These are phyloP conservation scores for Sycobia sp. DNA, from an alignment of 1,140 invertebrate species.

Conservation along the genomic window DNA sequence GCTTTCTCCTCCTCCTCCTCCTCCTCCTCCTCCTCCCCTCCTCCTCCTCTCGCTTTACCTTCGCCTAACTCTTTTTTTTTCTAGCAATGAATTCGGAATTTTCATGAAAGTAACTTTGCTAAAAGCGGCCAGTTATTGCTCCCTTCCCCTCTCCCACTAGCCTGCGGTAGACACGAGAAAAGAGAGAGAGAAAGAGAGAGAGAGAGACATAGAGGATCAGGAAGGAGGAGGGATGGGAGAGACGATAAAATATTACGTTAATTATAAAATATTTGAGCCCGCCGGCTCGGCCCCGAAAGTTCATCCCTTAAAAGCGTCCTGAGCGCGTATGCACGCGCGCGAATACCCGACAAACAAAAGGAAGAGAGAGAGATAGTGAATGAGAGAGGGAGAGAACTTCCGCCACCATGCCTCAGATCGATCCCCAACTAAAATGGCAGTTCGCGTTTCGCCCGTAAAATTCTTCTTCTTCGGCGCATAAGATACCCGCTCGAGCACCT, in stretches of 20 bases:
- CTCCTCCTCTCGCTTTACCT: too few relatives aligned
- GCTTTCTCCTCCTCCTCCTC: too few relatives aligned
- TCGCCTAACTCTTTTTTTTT: not conserved
- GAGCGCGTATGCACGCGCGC: not conserved
- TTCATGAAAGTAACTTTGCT: conserved; percentile 44
- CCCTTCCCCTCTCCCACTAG: not conserved
- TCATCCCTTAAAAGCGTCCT: conserved; percentile 28
- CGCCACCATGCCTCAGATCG: too few relatives aligned
- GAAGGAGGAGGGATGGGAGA: too few relatives aligned
- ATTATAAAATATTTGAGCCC: conserved; percentile 49
- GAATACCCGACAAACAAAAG: conserved; percentile 29
- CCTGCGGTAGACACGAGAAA: not conserved
- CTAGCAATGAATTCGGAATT: conserved; percentile 42
- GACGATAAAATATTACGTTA: conserved; percentile 52
- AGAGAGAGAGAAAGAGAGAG: too few relatives aligned
- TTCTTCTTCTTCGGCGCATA: conserved; percentile 10
- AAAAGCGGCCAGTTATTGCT: conserved; percentile 30
- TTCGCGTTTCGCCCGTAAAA: conserved; percentile 28
- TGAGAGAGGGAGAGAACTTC: not conserved
- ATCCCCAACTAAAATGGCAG: conserved; percentile 24
- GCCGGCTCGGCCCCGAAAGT: conserved; percentile 10
- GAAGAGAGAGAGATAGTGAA: too few relatives aligned
- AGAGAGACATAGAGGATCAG: too few relatives aligned
- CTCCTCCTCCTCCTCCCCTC: too few relatives aligned
- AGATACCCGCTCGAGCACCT: conserved; percentile 3